Base-by-base conservation (phyloP, 2,888 invertebrate species). In the Nezara viridula region DNA sequence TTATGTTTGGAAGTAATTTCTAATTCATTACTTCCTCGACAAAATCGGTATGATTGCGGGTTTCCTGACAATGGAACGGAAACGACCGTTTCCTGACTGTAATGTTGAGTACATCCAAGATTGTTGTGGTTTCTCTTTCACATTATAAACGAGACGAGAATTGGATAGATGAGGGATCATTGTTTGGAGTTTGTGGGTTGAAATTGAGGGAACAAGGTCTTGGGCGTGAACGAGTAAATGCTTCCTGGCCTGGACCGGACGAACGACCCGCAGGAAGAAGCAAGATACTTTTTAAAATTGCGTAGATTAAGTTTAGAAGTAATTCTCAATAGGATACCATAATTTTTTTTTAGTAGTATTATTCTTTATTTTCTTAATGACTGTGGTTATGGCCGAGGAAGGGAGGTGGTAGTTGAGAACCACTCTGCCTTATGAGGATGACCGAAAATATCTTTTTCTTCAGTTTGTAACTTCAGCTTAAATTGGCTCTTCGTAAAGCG, bases 101-200 rank as follows among this genome's bases (percentile, higher is more conserved):
- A 27, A 60, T 60, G 19, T 2, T 37, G 19, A 37, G 9, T 47
- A 47, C 81, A 44, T 24, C n/a, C 81, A 81, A 81, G 44, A 81
- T 37, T 73, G 16, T 21, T 73, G 66, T 73, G 66, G 37, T 73
- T 73, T 73, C 66, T 73, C 32, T 73, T 73, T 73, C 66, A 66
- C 66, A 66, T 73, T 73, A 73, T 37, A 32, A 73, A 73, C 9
- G 66, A 73, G 66, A 7, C 19, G 32, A 21, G 66, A 73, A 73
- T 73, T 73, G 37, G 66, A 73, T 73, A 21, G 66, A 73, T 73
- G 66, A 37, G 66, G 66, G 37, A 32, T 37, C 66, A 73, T 37
- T 73, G 66, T 73, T 73, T 73, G 37, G 32, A 73, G 7, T 73
- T 73, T 37, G 32, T 37, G 66, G 66, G 37, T 73, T 37, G 66